A percentile compares a stretch with the other conserved stretches of the same genome.
These are phyloP conservation scores for Metopolophium dirhodum DNA, from an alignment of 1,140 invertebrate species.

Conservation along the genomic window DNA sequence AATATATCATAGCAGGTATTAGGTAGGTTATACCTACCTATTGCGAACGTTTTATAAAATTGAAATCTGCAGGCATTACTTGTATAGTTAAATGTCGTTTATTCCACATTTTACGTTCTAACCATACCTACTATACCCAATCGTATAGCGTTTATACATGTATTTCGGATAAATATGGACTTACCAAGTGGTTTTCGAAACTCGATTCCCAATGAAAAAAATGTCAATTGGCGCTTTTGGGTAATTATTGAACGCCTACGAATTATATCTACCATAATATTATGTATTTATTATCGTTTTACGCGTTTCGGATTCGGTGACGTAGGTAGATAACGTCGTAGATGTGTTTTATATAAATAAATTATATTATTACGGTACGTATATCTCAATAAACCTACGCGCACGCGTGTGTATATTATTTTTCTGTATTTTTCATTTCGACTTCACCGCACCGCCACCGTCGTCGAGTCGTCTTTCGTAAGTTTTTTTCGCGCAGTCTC, in stretches of 20 bases:
- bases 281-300: background rate
- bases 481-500: background rate
- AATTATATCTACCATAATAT: background rate
- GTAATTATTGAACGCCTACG: background rate
- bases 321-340: background rate
- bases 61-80: no score
- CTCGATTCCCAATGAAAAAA: background rate
- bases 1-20: no score
- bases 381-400: no score
- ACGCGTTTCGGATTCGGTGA: background rate
- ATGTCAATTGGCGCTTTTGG: background rate
- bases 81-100: no score
- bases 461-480: background rate
- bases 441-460: background rate
- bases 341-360: background rate
- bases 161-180: background rate
- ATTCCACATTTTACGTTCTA: no score
- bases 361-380: background rate
- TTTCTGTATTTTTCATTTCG: background rate
- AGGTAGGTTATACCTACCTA: no score
- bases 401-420: no score
- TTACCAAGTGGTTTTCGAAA: background rate
- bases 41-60: no score
- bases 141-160: background rate
- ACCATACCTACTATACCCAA: no score